phyloP scores from a whole-genome alignment of 64 coral and sea anemone species.

The Montipora cactus region DNA sequence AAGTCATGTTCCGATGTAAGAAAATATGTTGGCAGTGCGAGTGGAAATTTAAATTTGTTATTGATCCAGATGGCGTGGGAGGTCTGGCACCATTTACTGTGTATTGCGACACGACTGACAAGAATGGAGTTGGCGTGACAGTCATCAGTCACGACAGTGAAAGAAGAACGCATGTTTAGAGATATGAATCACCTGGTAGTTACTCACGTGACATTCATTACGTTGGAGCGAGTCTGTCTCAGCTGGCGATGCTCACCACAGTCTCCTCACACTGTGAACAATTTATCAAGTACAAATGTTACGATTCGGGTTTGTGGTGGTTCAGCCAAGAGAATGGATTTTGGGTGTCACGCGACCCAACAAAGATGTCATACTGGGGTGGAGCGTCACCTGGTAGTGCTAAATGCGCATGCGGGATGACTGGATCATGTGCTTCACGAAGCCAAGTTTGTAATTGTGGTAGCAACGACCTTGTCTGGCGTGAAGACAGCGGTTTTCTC shows the following conservation, averaged over 20 bases:
- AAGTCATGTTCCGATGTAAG: not conserved
- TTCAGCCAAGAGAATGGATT: not conserved
- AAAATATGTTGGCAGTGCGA: not conserved
- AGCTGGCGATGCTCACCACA: not conserved
- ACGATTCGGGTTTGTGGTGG: not conserved
- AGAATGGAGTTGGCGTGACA: not conserved
- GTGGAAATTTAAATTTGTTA: not conserved
- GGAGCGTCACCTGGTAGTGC: not conserved
- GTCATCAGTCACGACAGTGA: conserved; percentile 4
- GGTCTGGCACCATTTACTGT: not conserved
- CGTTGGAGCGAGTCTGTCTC: not conserved
- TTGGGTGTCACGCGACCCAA: not conserved
- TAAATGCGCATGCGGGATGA: conserved; percentile 19
- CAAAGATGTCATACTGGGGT: conserved; percentile 1
- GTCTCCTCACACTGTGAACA: not conserved
- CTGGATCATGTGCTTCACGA: not conserved
- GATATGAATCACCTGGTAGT: not conserved
- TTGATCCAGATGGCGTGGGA: not conserved
- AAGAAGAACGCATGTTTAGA: not conserved
- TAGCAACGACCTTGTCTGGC: not conserved
- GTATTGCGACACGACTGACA: not conserved
- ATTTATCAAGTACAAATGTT: not conserved
- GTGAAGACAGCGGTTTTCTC: not conserved
- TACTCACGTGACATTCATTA: not conserved
- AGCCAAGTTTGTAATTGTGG: not conserved